Evolutionary conservation across 2,797 vertebrate genomes (phyloP).

Genomic region (Serranus cabrilla): DNA sequence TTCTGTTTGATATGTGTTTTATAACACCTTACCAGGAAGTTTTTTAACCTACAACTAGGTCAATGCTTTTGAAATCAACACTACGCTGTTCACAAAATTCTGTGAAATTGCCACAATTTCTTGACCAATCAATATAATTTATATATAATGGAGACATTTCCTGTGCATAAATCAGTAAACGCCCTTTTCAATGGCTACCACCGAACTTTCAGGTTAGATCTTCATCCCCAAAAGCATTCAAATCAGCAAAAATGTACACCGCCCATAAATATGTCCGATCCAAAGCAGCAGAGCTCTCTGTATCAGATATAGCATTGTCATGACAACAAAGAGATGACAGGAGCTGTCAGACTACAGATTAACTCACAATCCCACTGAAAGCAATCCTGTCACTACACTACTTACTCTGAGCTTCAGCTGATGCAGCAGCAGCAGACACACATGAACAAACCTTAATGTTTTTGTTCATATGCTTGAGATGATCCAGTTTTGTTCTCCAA

Average conservation of each 20-base stretch:
- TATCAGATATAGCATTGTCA: constrained; percentile 41
- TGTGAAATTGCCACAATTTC: too few species aligned
- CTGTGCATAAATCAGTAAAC: too few species aligned
- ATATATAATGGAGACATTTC: too few species aligned
- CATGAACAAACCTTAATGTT: background rate
- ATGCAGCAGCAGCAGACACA: background rate
- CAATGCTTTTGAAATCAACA: too few species aligned
- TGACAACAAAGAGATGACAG: constrained; percentile 64
- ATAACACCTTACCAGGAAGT: too few species aligned
- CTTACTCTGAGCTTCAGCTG: constrained; percentile 17
- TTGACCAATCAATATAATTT: too few species aligned
- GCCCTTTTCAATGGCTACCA: background rate
- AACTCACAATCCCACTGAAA: constrained; percentile 57
- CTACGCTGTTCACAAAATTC: too few species aligned
- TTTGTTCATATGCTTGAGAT: background rate
- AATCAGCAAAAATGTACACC: background rate
- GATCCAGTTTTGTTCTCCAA: background rate
- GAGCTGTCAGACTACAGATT: constrained; percentile 73
- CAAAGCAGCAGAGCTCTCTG: constrained; percentile 25
- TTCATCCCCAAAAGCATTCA: background rate
- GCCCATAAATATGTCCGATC: background rate
- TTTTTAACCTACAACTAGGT: too few species aligned
- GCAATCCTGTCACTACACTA: constrained; percentile 45
- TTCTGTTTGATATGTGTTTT: too few species aligned
- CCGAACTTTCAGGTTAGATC: background rate